Conservation (phyloP, 1,140 invertebrate species). For the Coelopa frigida region DNA sequence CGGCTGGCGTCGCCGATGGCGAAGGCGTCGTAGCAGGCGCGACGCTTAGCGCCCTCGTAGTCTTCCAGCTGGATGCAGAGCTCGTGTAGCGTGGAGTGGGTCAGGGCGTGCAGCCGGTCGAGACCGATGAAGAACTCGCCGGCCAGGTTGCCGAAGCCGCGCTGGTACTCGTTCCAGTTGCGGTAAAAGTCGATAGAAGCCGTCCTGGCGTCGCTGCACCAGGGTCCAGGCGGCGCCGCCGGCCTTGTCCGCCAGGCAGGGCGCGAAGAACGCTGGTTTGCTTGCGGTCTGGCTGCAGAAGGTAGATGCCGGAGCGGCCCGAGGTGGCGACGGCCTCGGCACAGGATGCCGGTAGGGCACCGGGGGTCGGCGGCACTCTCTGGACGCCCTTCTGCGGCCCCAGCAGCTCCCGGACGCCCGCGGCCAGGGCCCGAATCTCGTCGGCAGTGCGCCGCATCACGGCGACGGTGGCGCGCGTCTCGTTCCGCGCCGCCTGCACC, state of each 20-base stretch:
- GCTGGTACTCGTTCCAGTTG: conserved; percentile 53
- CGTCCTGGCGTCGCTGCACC: conserved; percentile 54
- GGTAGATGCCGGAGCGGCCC: too few species aligned
- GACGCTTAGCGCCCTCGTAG: conserved; percentile 46
- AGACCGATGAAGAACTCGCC: conserved; percentile 55
- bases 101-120: conserved; percentile 49
- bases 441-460: too few species aligned
- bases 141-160: conserved; percentile 54
- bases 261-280: conserved; percentile 53
- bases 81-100: conserved; percentile 51
- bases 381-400: too few species aligned
- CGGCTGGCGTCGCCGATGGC: conserved; percentile 55
- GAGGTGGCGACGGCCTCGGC: too few species aligned
- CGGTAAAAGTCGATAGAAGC: conserved; percentile 53
- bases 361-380: too few species aligned
- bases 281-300: too few species aligned
- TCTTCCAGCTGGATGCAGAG: conserved; percentile 56
- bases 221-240: conserved; percentile 52
- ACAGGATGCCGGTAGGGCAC: too few species aligned
- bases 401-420: too few species aligned
- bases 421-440: too few species aligned
- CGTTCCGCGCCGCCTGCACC: too few species aligned
- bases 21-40: conserved; percentile 56
- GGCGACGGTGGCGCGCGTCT: too few species aligned
- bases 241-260: conserved; percentile 49